A percentile compares a stretch with the other conserved stretches of the same genome.
phyloP scores from a whole-genome alignment of 2,888 invertebrate genomes.

The Busseola fusca region DNA sequence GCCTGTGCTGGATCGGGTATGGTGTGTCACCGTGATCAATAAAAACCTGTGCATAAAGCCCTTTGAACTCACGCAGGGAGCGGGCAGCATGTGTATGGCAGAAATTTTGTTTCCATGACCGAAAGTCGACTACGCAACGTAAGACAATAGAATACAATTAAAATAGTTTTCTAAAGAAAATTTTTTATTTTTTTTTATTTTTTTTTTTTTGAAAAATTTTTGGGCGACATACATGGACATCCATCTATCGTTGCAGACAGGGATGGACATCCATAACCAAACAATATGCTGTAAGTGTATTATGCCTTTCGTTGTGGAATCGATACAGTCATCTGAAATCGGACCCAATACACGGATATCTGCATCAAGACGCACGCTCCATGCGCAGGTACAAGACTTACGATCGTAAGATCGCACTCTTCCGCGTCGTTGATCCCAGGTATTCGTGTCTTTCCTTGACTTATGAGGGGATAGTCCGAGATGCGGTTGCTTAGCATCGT shows the following conservation, averaged over 20 bases:
- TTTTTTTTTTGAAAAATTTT: too few species aligned
- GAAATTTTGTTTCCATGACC: slow-evolving; percentile 73
- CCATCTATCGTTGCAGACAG: slow-evolving; percentile 3
- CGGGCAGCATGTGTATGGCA: slow-evolving; percentile 84
- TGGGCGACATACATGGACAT: slow-evolving; percentile 13
- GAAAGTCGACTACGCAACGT: slow-evolving; percentile 45
- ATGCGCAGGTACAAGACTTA: slow-evolving; percentile 90
- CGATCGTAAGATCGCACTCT: slow-evolving; percentile 95
- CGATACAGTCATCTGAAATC: slow-evolving; percentile 40
- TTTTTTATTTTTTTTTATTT: too few species aligned
- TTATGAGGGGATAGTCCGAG: slow-evolving; percentile 96
- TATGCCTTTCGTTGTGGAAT: slow-evolving; percentile 45
- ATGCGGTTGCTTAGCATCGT: slow-evolving; percentile 95
- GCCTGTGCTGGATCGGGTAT: slow-evolving; percentile 77
- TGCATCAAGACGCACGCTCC: slow-evolving; percentile 84
- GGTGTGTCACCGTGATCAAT: slow-evolving; percentile 66
- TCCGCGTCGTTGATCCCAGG: slow-evolving; percentile 98
- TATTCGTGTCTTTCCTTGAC: slow-evolving; percentile 98
- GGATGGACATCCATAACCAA: slow-evolving; percentile 23
- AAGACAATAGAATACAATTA: slow-evolving; percentile 9
- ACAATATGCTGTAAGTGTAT: not conserved
- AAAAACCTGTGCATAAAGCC: slow-evolving; percentile 82
- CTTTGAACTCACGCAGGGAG: slow-evolving; percentile 84
- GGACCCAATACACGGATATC: slow-evolving; percentile 75
- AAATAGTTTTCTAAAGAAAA: slow-evolving; percentile 1